These are phyloP conservation scores for Chiloscyllium punctatum DNA, from an alignment of 2,797 vertebrate species.

Conservation along the genomic window DNA sequence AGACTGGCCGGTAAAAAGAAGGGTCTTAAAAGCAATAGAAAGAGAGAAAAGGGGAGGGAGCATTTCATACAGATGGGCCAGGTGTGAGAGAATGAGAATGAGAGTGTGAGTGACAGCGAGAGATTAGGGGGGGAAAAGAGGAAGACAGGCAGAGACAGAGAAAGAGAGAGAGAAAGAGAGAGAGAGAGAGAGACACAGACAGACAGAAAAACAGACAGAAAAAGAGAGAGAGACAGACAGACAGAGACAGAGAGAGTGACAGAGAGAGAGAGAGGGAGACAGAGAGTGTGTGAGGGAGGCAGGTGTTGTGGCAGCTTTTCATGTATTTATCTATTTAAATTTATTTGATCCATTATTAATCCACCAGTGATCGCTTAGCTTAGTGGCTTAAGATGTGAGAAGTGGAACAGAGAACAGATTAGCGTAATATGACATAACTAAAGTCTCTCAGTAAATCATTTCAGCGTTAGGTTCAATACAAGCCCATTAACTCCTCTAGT, in stretches of 20 bases:
- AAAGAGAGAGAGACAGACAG: no score
- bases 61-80: no score
- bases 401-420: conserved; percentile 7
- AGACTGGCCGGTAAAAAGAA: no score
- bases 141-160: no score
- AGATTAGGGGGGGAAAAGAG: no score
- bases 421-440: neutral
- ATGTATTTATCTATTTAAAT: neutral
- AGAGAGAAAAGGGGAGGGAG: neutral
- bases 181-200: neutral
- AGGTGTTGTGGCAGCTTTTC: neutral
- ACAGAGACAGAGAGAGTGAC: no score
- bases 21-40: no score
- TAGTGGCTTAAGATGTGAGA: neutral
- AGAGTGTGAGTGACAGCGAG: no score
- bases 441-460: neutral
- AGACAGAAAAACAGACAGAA: no score
- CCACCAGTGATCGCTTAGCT: neutral
- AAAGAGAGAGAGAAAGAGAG: neutral
- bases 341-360: conserved; percentile 19
- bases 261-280: no score
- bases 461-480: neutral
- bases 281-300: neutral
- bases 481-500: neutral
- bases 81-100: no score